Evolutionary conservation across 2,888 invertebrate species (phyloP).

Genomic region (Falcaria lacertinaria): DNA sequence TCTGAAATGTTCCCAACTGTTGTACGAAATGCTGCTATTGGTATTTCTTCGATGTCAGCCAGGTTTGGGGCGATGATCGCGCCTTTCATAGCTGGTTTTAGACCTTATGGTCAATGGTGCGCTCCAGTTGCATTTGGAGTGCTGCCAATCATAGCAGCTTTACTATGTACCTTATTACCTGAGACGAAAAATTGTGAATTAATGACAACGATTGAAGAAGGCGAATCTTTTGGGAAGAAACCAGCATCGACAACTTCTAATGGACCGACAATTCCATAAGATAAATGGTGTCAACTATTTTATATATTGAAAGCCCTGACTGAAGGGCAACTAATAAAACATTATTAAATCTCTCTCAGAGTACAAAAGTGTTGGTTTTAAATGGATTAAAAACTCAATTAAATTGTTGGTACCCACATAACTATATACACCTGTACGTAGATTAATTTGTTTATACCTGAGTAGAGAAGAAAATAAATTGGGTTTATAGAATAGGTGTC

Average conservation of each 20-base stretch:
- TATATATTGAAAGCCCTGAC: no score
- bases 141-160: constrained; percentile 82
- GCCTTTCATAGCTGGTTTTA: constrained; percentile 86
- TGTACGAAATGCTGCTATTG: constrained; percentile 90
- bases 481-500: constrained; percentile 24
- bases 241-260: constrained; percentile 3
- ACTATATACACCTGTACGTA: no score
- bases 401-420: no score
- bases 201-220: constrained; percentile 88
- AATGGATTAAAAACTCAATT: no score
- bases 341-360: no score
- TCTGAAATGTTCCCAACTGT: constrained; percentile 94
- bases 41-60: constrained; percentile 90
- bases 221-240: constrained; percentile 72
- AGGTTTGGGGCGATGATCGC: constrained; percentile 91
- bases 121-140: constrained; percentile 86
- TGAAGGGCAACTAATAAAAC: no score
- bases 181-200: constrained; percentile 87
- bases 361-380: no score
- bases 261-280: not conserved
- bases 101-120: constrained; percentile 77
- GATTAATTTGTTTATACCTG: no score
- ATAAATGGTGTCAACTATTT: not conserved
- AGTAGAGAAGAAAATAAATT: no score
- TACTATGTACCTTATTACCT: constrained; percentile 83